Percentiles rank a stretch among this genome's conserved stretches.
Conservation (phyloP, 2,888 invertebrate species). For the Philonicus albiceps region DNA sequence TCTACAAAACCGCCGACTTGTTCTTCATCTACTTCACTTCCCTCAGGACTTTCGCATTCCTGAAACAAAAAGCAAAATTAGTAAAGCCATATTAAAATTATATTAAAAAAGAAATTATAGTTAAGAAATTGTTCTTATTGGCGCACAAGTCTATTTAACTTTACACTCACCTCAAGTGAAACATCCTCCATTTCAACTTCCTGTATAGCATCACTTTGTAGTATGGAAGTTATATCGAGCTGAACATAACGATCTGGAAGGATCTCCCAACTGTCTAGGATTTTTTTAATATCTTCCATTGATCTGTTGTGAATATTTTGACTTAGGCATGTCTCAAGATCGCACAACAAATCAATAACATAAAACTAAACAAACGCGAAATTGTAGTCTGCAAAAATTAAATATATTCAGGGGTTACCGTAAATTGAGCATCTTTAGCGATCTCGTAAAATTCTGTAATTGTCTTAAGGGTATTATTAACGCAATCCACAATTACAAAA, state of each 20-base stretch:
- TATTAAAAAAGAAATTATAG: no score
- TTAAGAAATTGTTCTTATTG: background rate
- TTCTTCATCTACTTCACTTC: background rate
- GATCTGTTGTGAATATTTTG: slow-evolving; percentile 85
- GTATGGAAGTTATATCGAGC: slow-evolving; percentile 81
- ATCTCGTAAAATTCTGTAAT: slow-evolving; percentile 90
- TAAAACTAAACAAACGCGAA: slow-evolving; percentile 75
- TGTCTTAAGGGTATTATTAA: slow-evolving; percentile 81
- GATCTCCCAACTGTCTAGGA: slow-evolving; percentile 75
- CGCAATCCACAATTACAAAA: slow-evolving; percentile 91
- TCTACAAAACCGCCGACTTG: background rate
- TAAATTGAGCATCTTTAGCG: slow-evolving; percentile 69
- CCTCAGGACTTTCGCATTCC: background rate
- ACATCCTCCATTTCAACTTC: slow-evolving; percentile 87
- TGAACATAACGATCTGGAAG: slow-evolving; percentile 84
- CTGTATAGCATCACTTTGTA: slow-evolving; percentile 83
- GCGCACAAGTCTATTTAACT: background rate
- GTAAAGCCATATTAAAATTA: background rate
- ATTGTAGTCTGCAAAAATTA: background rate
- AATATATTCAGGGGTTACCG: slow-evolving; percentile 53
- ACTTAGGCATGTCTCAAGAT: slow-evolving; percentile 78
- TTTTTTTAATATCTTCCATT: slow-evolving; percentile 78
- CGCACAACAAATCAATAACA: slow-evolving; percentile 86
- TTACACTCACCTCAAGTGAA: slow-evolving; percentile 63
- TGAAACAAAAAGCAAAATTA: background rate